Percentiles rank a stretch among this genome's conserved stretches.
phyloP scores from a whole-genome alignment of 2,113 vertebrate species.

The Papio anubis region DNA sequence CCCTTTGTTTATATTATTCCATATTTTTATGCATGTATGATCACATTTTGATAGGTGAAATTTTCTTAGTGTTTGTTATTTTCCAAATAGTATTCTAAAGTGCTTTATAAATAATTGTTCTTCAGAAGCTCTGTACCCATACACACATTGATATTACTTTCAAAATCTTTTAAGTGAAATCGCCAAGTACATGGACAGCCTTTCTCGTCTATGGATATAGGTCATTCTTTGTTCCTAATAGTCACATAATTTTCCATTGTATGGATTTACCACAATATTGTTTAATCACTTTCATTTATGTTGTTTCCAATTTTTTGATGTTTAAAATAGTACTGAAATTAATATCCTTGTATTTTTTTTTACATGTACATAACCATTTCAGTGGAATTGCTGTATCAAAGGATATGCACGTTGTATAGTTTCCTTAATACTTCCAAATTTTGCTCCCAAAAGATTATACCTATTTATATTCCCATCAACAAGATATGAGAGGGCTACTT shows the following conservation, averaged over 20 bases:
- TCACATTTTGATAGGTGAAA: not conserved
- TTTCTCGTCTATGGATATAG: not conserved
- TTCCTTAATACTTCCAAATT: not conserved
- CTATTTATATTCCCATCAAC: not conserved
- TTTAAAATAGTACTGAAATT: not conserved
- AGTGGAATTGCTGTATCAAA: not conserved
- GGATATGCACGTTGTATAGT: not conserved
- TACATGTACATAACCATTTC: not conserved
- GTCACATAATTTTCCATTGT: not conserved
- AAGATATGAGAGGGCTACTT: not conserved
- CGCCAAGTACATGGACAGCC: not conserved
- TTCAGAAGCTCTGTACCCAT: not conserved
- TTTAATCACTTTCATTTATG: not conserved
- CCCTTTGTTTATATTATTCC: not conserved
- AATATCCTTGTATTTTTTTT: not conserved
- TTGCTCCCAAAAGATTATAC: not conserved
- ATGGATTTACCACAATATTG: not conserved
- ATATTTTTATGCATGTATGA: not conserved
- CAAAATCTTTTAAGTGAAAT: constrained; percentile 3
- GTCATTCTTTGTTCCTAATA: not conserved
- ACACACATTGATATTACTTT: not conserved
- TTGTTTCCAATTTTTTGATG: constrained; percentile 1
- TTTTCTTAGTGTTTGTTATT: not conserved
- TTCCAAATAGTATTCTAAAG: not conserved
- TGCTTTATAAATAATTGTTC: not conserved